Base-by-base conservation (phyloP, 2,888 invertebrate genomes). In the Muschampia plurimacula region DNA sequence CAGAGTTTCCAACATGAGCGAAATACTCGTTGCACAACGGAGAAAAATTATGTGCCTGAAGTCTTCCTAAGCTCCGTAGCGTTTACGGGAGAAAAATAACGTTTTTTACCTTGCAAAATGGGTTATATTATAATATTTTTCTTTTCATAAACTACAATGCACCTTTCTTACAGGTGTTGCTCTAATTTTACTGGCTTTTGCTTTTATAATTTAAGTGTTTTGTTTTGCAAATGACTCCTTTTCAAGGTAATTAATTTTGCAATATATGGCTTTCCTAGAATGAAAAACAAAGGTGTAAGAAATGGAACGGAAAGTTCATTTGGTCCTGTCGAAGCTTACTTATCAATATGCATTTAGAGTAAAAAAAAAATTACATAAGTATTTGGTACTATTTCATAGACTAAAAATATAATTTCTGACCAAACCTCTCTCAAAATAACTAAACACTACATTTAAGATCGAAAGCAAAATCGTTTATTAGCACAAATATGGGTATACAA, bases 41-140 rank as follows among this genome's bases (percentile, higher is more conserved):
- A 81, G 83, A 84, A 81, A 89, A 88, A 88, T 86, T 85, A 85
- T 83, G 81, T 81, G 77, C 79, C 81, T 82, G 81, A 84, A 85
- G 86, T 84, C 84, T 84, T 79, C 76, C 72, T 75, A 69, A 78
- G 79, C 79, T 75, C 52, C 74, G 64, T 28, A 73, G 70, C 76
- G 74, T 73, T 75, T 74, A 73, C 73, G 67, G 76, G 72, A 73
- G 77, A 74, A 75, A 75, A 75, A 74, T 67, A 74, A 73, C 73
- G 74, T 71, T 74, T 76, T 79, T 75, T 68, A 76, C 74, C 74
- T 76, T 76, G 77, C 74, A 76, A 77, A 75, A n/a, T 22, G 69
- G 73, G 75, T 69, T 55, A 32, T 4, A 32, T 72, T 74, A 72
- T 69, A 72, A 72, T 75, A 75, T 75, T 74, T 75, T 57, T 44